Evolutionary conservation across 2,888 invertebrate genomes (phyloP).

Genomic region (Pemphredon lugubris): DNA sequence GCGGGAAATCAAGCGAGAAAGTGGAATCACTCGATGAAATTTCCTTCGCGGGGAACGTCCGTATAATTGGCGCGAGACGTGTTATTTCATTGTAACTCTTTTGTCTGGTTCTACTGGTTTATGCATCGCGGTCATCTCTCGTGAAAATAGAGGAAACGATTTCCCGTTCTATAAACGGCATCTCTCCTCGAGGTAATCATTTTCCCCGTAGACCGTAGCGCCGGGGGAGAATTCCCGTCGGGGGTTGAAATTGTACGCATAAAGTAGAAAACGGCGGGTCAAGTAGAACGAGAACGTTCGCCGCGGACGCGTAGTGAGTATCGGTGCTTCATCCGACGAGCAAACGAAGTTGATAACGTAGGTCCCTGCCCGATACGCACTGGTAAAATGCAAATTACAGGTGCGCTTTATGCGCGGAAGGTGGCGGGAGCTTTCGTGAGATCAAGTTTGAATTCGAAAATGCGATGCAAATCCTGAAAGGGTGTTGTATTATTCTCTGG

Average conservation of each 20-base stretch:
- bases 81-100: too few relatives aligned
- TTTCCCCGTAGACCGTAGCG: neutral
- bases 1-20: too few relatives aligned
- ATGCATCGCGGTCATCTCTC: neutral
- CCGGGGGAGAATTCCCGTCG: too few relatives aligned
- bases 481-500: too few relatives aligned
- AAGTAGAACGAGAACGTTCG: slow-evolving; percentile 38
- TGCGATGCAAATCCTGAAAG: too few relatives aligned
- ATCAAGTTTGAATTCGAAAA: neutral
- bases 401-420: slow-evolving; percentile 5
- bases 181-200: slow-evolving; percentile 10
- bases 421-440: slow-evolving; percentile 19
- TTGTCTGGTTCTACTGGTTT: too few relatives aligned
- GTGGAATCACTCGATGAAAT: too few relatives aligned
- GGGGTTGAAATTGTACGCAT: slow-evolving; percentile 4
- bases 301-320: slow-evolving; percentile 27
- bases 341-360: slow-evolving; percentile 34
- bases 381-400: neutral
- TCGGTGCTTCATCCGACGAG: slow-evolving; percentile 34
- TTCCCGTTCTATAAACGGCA: slow-evolving; percentile 4
- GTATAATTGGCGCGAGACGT: too few relatives aligned
- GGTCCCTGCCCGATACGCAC: slow-evolving; percentile 18
- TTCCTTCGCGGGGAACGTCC: too few relatives aligned
- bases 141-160: neutral
- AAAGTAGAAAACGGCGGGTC: slow-evolving; percentile 27